Evolutionary conservation across 2,888 invertebrate species (phyloP).

Genomic region (Acheta domesticus): DNA sequence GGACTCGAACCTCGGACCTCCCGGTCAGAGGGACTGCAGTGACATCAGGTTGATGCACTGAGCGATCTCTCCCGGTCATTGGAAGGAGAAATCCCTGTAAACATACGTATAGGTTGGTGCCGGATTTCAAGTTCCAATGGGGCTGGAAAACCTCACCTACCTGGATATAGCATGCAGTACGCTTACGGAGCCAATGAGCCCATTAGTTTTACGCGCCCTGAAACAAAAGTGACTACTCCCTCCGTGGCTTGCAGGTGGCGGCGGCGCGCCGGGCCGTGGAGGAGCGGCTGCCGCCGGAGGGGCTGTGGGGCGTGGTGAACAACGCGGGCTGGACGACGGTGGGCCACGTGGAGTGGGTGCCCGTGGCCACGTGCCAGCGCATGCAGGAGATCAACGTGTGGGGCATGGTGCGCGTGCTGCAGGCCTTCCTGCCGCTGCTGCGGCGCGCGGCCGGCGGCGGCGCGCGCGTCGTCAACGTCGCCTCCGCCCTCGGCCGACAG

Average conservation of each 20-base stretch:
- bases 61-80: no score
- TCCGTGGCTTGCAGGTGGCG: not conserved
- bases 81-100: no score
- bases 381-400: constrained; percentile 50
- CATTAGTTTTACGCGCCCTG: no score
- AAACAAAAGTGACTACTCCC: no score
- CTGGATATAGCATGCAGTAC: no score
- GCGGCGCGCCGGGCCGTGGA: not conserved
- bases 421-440: constrained; percentile 45
- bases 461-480: constrained; percentile 30
- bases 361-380: constrained; percentile 43
- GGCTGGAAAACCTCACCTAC: no score
- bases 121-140: no score
- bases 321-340: constrained; percentile 51
- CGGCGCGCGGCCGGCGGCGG: constrained; percentile 1
- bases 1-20: no score
- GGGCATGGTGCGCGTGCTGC: constrained; percentile 48
- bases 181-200: no score
- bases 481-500: constrained; percentile 28
- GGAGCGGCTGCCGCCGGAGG: constrained; percentile 38
- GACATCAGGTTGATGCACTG: no score
- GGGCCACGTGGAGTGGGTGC: constrained; percentile 51
- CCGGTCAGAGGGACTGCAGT: no score
- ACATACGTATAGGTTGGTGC: no score
- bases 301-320: constrained; percentile 50